phyloP scores from a whole-genome alignment of 2,113 vertebrate species.

The Podarcis cretensis region DNA sequence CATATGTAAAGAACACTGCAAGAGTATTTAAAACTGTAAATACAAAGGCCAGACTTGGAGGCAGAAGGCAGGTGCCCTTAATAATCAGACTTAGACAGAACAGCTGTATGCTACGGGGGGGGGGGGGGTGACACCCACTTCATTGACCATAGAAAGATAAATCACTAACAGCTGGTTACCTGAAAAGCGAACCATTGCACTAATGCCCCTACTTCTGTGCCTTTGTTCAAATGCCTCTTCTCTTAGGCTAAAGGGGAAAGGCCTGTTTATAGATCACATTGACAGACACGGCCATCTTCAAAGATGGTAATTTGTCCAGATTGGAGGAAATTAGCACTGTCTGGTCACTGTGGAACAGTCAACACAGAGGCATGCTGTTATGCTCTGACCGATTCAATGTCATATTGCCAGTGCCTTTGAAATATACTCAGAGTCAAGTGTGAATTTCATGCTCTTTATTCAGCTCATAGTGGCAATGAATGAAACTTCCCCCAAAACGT shows the following conservation, averaged over 20 bases:
- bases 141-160: slow-evolving; percentile 1
- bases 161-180: slow-evolving; percentile 14
- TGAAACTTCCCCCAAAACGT: too few relatives aligned
- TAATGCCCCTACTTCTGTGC: not conserved
- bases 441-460: too few relatives aligned
- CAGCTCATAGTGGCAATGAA: too few relatives aligned
- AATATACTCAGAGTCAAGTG: too few relatives aligned
- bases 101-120: not conserved
- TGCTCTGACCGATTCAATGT: not conserved
- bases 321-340: not conserved
- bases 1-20: not conserved
- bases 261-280: slow-evolving; percentile 1
- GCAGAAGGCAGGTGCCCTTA: not conserved
- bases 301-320: not conserved
- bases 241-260: not conserved
- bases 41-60: not conserved
- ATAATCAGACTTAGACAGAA: slow-evolving; percentile 1
- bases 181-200: not conserved
- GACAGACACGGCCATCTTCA: not conserved
- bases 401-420: not conserved
- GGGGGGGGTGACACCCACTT: too few relatives aligned
- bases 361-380: not conserved
- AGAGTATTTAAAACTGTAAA: not conserved
- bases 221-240: not conserved
- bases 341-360: not conserved